Evolutionary conservation across 2,797 vertebrate genomes (phyloP).

Genomic region (Rallus crepitans): DNA sequence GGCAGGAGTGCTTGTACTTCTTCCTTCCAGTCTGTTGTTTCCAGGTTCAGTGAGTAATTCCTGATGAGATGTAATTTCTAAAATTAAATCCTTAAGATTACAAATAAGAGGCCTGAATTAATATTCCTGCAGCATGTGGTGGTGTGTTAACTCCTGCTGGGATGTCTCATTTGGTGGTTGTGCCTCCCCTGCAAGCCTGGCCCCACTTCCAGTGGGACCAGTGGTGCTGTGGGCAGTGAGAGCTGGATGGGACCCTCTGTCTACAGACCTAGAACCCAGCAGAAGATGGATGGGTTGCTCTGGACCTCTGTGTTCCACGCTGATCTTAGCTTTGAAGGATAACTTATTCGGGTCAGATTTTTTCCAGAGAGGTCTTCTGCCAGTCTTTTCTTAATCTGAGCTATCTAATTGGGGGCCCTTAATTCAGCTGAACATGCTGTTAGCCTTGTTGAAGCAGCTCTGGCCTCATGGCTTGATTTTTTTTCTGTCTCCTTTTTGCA

Average conservation of each 20-base stretch:
- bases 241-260: background rate
- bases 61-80: background rate
- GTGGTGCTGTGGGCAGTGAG: background rate
- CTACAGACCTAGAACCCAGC: background rate
- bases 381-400: constrained; percentile 16
- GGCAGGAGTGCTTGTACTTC: background rate
- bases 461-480: background rate
- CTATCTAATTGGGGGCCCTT: constrained; percentile 26
- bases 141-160: background rate
- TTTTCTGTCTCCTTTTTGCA: background rate
- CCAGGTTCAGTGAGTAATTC: constrained; percentile 28
- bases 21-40: background rate
- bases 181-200: background rate
- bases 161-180: background rate
- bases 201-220: background rate
- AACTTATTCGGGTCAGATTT: constrained; percentile 40
- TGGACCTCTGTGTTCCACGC: background rate
- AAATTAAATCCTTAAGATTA: constrained; percentile 1
- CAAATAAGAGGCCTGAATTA: background rate
- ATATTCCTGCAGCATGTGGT: background rate
- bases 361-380: background rate
- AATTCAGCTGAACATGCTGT: background rate
- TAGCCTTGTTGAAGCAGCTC: constrained; percentile 3
- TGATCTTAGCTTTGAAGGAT: background rate
- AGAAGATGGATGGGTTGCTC: background rate